Conservation (phyloP, 2,888 invertebrate species). For the Euplexia lucipara region DNA sequence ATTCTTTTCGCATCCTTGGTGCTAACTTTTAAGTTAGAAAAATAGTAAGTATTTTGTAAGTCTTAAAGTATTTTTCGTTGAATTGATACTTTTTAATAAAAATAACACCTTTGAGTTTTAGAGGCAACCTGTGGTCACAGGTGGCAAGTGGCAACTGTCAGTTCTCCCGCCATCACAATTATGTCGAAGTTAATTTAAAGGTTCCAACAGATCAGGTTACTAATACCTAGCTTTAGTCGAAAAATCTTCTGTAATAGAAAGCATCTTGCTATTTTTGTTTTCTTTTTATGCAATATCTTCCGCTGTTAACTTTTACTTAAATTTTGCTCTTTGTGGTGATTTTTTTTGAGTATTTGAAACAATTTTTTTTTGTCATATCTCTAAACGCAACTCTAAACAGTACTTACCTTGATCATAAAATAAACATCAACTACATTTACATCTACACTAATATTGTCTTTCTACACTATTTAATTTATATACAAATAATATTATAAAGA, state of each 20-base stretch:
- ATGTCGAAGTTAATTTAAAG: neutral
- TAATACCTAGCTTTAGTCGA: neutral
- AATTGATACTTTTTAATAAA: neutral
- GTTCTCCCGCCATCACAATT: neutral
- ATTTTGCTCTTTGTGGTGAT: too few species aligned
- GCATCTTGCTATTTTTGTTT: neutral
- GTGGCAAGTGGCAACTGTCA: constrained; percentile 22
- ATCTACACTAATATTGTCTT: too few species aligned
- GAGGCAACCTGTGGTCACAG: constrained; percentile 5
- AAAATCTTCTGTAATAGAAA: neutral
- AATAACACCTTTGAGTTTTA: neutral
- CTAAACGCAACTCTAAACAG: constrained; percentile 3
- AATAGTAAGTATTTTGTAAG: neutral
- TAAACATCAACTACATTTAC: too few species aligned
- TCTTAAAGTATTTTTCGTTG: neutral
- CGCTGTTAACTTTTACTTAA: neutral
- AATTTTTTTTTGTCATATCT: neutral
- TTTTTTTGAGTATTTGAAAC: too few species aligned
- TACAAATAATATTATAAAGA: too few species aligned
- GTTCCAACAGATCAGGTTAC: neutral
- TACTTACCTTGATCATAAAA: constrained; percentile 28
- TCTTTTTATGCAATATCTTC: neutral
- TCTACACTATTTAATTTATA: too few species aligned
- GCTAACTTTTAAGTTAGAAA: too few species aligned
- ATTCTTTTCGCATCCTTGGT: too few species aligned